phyloP scores from a whole-genome alignment of 2,888 invertebrate genomes.

The Neoascia interrupta region DNA sequence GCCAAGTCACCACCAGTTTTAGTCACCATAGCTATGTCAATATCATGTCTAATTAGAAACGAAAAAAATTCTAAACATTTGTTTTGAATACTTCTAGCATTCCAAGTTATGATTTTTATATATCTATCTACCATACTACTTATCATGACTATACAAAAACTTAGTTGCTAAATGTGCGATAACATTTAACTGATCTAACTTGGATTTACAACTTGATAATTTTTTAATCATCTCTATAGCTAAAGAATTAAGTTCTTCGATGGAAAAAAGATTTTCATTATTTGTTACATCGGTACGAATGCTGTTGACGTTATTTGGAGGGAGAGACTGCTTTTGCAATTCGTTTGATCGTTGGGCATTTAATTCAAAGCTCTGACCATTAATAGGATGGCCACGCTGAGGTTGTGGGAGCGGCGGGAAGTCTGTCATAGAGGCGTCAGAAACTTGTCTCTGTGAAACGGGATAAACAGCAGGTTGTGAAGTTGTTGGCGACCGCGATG shows the following conservation, averaged over 20 bases:
- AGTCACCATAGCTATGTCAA: too few species aligned
- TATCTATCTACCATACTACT: too few species aligned
- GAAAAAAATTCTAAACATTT: too few species aligned
- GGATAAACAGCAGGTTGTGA: neutral
- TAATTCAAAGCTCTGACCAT: too few species aligned
- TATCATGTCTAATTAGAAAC: too few species aligned
- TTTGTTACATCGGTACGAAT: neutral
- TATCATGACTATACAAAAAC: neutral
- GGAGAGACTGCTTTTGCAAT: neutral
- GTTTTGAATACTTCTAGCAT: neutral
- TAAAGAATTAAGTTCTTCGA: neutral
- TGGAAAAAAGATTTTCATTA: neutral
- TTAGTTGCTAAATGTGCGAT: neutral
- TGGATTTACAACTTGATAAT: neutral
- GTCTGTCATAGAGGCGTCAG: too few species aligned
- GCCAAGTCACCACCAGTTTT: neutral
- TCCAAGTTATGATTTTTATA: neutral
- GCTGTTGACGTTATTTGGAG: neutral
- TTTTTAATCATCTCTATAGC: neutral
- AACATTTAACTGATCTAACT: neutral
- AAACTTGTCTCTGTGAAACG: too few species aligned
- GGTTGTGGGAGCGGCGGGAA: too few species aligned
- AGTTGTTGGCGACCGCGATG: neutral
- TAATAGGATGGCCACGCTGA: too few species aligned
- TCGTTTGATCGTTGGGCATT: too few species aligned